These are phyloP conservation scores for Emydoidea blandingii DNA, from an alignment of 2,797 vertebrate species.

Conservation along the genomic window DNA sequence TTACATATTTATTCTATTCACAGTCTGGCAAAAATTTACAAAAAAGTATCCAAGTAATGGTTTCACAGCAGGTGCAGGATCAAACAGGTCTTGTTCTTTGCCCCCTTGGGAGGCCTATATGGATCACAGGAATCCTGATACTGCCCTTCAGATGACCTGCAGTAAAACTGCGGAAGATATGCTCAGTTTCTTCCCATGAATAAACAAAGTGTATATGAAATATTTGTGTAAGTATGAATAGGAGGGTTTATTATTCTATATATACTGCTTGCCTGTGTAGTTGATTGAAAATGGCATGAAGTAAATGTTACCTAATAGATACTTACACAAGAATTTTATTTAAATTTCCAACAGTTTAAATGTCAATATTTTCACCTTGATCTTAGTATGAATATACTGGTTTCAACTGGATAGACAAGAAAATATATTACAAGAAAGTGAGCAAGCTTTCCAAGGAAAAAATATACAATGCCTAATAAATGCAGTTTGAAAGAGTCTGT, in stretches of 20 bases:
- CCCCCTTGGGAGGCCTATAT: conserved; percentile 86
- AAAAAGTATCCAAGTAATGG: conserved; percentile 92
- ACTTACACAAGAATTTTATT: conserved; percentile 80
- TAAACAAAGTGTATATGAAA: conserved; percentile 83
- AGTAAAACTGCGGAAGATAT: conserved; percentile 89
- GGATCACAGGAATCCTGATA: conserved; percentile 90
- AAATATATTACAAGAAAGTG: conserved; percentile 32
- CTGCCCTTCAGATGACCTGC: conserved; percentile 93
- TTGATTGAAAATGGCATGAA: conserved; percentile 80
- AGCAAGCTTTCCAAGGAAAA: conserved; percentile 37
- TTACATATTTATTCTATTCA: conserved; percentile 83
- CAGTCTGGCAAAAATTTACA: conserved; percentile 85
- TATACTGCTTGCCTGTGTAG: conserved; percentile 68
- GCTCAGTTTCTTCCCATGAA: conserved; percentile 89
- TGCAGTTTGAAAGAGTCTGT: conserved; percentile 57
- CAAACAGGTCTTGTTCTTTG: conserved; percentile 92
- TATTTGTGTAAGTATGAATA: conserved; percentile 82
- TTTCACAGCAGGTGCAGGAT: conserved; percentile 96
- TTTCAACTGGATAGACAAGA: conserved; percentile 57
- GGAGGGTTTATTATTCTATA: conserved; percentile 78
- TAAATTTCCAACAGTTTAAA: conserved; percentile 70
- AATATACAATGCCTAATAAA: conserved; percentile 44
- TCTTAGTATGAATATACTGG: conserved; percentile 61
- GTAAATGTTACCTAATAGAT: conserved; percentile 81
- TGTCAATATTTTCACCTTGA: conserved; percentile 76